Evolutionary conservation across 2,888 invertebrate genomes (phyloP).

Genomic region (Dastarcus helophoroides): DNA sequence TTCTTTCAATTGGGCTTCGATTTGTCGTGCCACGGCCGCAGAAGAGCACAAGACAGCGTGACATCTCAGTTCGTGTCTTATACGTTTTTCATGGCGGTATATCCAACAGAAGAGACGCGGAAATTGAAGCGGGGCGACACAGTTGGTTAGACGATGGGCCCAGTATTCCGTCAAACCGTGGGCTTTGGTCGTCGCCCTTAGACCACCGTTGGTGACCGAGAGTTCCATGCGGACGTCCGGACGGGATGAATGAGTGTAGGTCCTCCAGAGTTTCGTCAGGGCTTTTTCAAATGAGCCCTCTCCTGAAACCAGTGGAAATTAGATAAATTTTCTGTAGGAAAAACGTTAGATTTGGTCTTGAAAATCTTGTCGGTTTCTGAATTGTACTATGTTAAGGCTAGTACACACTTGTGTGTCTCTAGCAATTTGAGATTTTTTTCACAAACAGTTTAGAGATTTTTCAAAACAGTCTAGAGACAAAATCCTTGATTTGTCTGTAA

Average conservation of each 20-base stretch:
- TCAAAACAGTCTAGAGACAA: no score
- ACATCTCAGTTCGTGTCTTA: conserved; percentile 93
- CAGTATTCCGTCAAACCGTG: conserved; percentile 98
- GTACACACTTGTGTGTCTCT: no score
- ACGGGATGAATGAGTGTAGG: conserved; percentile 83
- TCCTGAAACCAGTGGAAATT: no score
- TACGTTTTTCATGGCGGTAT: conserved; percentile 76
- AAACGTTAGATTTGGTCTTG: no score
- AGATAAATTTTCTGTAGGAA: no score
- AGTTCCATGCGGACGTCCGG: conserved; percentile 94
- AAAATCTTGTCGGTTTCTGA: no score
- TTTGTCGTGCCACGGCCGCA: conserved; percentile 72
- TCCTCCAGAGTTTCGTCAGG: conserved; percentile 89
- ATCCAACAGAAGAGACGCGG: conserved; percentile 90
- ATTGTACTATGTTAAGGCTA: no score
- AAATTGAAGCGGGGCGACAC: conserved; percentile 85
- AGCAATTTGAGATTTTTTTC: no score
- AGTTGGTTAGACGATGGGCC: conserved; percentile 94
- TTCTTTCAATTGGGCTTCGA: conserved; percentile 60
- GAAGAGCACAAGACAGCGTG: conserved; percentile 95
- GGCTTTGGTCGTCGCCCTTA: conserved; percentile 94
- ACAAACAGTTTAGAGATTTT: no score
- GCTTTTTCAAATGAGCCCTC: conserved; percentile 97
- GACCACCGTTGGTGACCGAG: conserved; percentile 83
- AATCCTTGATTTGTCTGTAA: no score